Evolutionary conservation across 2,113 vertebrate species (phyloP), one percentile per base, ranked within the genome.

Genomic region (Pseudopipra pipra): DNA sequence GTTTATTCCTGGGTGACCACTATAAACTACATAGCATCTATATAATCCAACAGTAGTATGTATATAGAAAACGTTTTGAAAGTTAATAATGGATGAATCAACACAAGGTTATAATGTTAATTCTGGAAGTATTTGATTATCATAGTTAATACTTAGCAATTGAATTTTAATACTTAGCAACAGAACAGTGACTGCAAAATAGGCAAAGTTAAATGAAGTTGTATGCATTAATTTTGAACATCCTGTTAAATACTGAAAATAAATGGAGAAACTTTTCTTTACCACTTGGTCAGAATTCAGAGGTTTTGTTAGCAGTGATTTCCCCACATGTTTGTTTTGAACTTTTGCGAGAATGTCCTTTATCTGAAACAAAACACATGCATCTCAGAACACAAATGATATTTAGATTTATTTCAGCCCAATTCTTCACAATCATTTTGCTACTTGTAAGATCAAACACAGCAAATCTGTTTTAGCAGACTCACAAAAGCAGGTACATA

Each of bases 211-310:
- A 75, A 35, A 79, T 58, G 22, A 95, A 95, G 44, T 15, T 5
- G 4, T 22, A 75, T 14, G 22, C 33, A 92, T 65, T 82, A 67
- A 74, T 76, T 95, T 67, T 85, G 21, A 79, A 22, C 30, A 65
- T 56, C 5, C 47, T 54, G 14, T 17, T 44, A 80, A 90, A 90
- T n/a, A 94, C 6, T 80, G n/a, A 68, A 95, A 72, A 88, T 37
- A 89, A 85, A 86, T 1, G 1, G 21, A 94, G 52, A 67, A 54
- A 16, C 8, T 18, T 31, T 87, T 87, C 96, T 41, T 97, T 96
- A 99, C 99, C 98, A 97, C 98, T 83, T 99, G 98, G 47, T 99
- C 98, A 68, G 92, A 91, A 97, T 76, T 98, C 87, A 99, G 98
- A 87, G 98, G 93, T 28, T 96, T 97, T 97, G 98, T 98, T 52